Conservation (phyloP, 2,797 vertebrate species). For the Falco novaeseelandiae region DNA sequence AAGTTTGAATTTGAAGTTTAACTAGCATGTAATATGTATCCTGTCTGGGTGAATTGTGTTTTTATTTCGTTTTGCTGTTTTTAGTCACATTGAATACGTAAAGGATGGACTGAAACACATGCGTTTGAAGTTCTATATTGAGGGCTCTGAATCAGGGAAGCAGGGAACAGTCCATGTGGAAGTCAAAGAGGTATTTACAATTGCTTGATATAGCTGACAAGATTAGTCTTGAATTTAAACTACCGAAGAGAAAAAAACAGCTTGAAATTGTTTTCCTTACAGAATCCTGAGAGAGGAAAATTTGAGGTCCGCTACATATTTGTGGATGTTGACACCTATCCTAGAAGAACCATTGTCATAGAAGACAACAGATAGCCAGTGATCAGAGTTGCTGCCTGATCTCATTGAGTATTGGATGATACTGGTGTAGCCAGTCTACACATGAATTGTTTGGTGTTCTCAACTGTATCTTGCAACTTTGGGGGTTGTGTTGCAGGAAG, state of each 20-base stretch:
- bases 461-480: neutral
- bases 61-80: constrained; percentile 4
- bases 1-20: neutral
- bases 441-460: neutral
- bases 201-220: neutral
- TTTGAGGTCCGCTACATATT: constrained; percentile 92
- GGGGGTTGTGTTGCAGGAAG: neutral
- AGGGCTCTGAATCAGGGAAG: constrained; percentile 89
- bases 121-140: constrained; percentile 94
- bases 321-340: constrained; percentile 89
- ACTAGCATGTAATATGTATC: neutral
- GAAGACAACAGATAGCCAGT: constrained; percentile 88
- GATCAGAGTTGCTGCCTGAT: neutral
- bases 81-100: constrained; percentile 86
- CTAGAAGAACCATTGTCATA: constrained; percentile 88
- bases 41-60: neutral
- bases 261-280: neutral
- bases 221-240: neutral
- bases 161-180: constrained; percentile 91
- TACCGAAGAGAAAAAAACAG: neutral
- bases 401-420: neutral
- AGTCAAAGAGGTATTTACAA: constrained; percentile 88
- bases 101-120: constrained; percentile 89
- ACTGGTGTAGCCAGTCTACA: neutral
- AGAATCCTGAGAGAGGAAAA: constrained; percentile 88